Conservation (phyloP, 1,140 invertebrate genomes). For the Parapsyche elsis region DNA sequence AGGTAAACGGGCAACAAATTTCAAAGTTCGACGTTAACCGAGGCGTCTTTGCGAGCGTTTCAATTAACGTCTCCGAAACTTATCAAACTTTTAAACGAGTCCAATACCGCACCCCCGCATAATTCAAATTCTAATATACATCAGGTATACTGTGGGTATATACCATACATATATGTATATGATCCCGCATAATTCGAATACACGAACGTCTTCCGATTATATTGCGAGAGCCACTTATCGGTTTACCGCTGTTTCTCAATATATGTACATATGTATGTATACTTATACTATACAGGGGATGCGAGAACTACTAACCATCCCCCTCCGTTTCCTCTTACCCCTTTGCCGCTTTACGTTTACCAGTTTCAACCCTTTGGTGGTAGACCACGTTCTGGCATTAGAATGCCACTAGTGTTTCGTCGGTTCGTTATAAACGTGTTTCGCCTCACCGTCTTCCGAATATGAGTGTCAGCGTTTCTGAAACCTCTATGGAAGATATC, state of each 20-base stretch:
- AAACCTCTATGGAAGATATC: too few species aligned
- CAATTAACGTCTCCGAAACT: too few species aligned
- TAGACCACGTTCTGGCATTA: neutral
- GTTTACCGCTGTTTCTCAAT: slow-evolving; percentile 2
- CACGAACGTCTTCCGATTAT: neutral
- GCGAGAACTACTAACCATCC: neutral
- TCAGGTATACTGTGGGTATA: too few species aligned
- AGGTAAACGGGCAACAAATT: too few species aligned
- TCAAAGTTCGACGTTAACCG: too few species aligned
- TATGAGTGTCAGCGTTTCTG: too few species aligned
- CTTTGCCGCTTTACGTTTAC: too few species aligned
- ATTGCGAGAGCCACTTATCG: neutral
- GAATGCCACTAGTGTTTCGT: neutral
- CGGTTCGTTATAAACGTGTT: neutral
- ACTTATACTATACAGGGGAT: neutral
- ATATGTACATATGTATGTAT: too few species aligned
- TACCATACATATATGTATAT: neutral
- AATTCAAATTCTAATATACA: too few species aligned
- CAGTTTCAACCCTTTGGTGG: too few species aligned
- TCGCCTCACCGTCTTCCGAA: neutral
- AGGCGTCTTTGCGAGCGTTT: too few species aligned
- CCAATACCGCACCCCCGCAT: too few species aligned
- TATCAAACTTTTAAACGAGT: neutral
- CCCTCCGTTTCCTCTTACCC: neutral
- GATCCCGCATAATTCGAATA: neutral